These are phyloP conservation scores for Cataglyphis cursor DNA, from an alignment of 2,888 invertebrate species.

Conservation along the genomic window DNA sequence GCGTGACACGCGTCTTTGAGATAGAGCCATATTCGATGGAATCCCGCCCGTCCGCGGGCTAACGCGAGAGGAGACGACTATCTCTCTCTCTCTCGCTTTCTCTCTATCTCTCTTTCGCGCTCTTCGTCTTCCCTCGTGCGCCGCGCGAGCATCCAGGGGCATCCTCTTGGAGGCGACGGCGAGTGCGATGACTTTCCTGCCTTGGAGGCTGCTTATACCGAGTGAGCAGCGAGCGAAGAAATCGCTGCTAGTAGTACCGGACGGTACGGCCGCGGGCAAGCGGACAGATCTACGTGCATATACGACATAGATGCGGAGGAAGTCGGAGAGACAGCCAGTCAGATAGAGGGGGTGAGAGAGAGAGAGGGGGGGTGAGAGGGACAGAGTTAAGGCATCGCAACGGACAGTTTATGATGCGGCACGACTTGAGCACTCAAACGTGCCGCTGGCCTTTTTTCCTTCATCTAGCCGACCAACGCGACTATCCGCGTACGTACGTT, in stretches of 20 bases:
- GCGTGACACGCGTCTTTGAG: slow-evolving; percentile 7
- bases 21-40: slow-evolving; percentile 35
- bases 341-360: slow-evolving; percentile 29
- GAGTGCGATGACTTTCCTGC: slow-evolving; percentile 68
- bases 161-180: slow-evolving; percentile 45
- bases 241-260: slow-evolving; percentile 57
- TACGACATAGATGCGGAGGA: slow-evolving; percentile 64
- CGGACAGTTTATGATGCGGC: slow-evolving; percentile 84
- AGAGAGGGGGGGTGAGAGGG: slow-evolving; percentile 24
- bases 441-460: slow-evolving; percentile 77
- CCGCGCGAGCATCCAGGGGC: slow-evolving; percentile 59
- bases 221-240: slow-evolving; percentile 42
- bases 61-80: background rate
- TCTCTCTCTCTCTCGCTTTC: background rate
- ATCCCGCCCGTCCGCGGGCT: slow-evolving; percentile 35
- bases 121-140: slow-evolving; percentile 28
- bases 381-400: slow-evolving; percentile 73
- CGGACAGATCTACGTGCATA: slow-evolving; percentile 66
- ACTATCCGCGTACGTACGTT: slow-evolving; percentile 55
- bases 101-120: background rate
- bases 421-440: slow-evolving; percentile 84
- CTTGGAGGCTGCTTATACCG: slow-evolving; percentile 51
- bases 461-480: background rate
- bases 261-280: slow-evolving; percentile 59
- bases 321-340: slow-evolving; percentile 38